Evolutionary conservation across 2,113 vertebrate species (phyloP).

Genomic region (Chaetodon trifascialis): DNA sequence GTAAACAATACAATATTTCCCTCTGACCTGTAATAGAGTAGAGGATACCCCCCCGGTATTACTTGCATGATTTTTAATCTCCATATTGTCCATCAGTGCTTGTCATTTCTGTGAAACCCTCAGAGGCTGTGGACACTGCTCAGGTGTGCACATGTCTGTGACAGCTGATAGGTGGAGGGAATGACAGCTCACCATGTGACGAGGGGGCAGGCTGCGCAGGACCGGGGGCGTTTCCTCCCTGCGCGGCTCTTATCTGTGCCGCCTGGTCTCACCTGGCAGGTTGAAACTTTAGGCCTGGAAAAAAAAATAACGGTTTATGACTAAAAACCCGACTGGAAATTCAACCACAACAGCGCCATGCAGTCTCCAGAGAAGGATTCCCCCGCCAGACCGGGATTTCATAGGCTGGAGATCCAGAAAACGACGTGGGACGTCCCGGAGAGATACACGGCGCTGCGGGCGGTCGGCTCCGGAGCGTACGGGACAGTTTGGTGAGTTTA

Average conservation of each 20-base stretch:
- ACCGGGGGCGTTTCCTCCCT: constrained; percentile 25
- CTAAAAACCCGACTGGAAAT: not conserved
- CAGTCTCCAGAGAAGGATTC: constrained; percentile 58
- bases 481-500: constrained; percentile 86
- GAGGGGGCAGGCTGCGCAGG: not conserved
- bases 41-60: too few relatives aligned
- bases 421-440: constrained; percentile 85
- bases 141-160: not conserved
- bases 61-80: too few relatives aligned
- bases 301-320: not conserved
- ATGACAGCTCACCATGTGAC: not conserved
- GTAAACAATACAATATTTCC: too few relatives aligned
- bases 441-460: constrained; percentile 75
- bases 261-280: constrained; percentile 54
- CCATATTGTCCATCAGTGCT: too few relatives aligned
- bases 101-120: too few relatives aligned
- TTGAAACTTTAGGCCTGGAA: not conserved
- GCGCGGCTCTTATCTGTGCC: not conserved
- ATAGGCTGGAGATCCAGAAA: constrained; percentile 83
- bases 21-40: too few relatives aligned
- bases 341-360: constrained; percentile 45
- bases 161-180: not conserved
- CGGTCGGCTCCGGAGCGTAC: constrained; percentile 86
- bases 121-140: too few relatives aligned
- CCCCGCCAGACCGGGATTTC: constrained; percentile 77